Evolutionary conservation across 2,113 vertebrate species (phyloP).

Genomic region (Onychostruthus taczanowskii): DNA sequence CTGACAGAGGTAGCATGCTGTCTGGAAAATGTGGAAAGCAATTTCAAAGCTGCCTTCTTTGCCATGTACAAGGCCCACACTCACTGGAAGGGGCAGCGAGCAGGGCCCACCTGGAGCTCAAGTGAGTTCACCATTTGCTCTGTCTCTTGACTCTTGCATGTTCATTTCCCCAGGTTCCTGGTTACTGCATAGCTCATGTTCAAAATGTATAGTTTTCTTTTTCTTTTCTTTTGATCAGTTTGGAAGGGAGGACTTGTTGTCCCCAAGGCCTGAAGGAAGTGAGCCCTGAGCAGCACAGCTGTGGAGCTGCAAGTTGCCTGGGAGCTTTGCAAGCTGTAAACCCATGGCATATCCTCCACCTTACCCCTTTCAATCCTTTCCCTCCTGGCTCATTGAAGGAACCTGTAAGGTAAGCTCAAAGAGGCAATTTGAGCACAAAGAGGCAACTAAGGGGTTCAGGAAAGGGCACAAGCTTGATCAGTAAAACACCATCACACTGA

Average conservation of each 20-base stretch:
- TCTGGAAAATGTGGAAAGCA: not conserved
- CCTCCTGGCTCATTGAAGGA: not conserved
- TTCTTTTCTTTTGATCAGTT: not conserved
- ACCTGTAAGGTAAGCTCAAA: not conserved
- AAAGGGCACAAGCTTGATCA: not conserved
- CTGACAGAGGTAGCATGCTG: fast-evolving
- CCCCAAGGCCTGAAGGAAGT: not conserved
- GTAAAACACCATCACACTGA: not conserved
- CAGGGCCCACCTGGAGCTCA: not conserved
- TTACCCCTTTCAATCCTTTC: not conserved
- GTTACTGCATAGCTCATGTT: not conserved
- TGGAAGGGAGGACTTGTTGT: not conserved
- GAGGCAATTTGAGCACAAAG: not conserved
- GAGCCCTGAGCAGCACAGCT: not conserved
- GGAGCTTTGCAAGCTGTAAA: not conserved
- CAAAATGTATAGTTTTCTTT: not conserved
- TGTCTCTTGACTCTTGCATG: fast-evolving
- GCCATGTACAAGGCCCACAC: not conserved
- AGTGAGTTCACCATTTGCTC: not conserved
- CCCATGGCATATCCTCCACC: not conserved
- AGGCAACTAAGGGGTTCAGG: not conserved
- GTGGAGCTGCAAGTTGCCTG: not conserved
- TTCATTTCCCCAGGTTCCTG: not conserved
- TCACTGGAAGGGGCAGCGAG: not conserved
- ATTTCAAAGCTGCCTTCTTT: not conserved